Conservation (phyloP, 2,888 invertebrate genomes). For the Apotomis capreana region DNA sequence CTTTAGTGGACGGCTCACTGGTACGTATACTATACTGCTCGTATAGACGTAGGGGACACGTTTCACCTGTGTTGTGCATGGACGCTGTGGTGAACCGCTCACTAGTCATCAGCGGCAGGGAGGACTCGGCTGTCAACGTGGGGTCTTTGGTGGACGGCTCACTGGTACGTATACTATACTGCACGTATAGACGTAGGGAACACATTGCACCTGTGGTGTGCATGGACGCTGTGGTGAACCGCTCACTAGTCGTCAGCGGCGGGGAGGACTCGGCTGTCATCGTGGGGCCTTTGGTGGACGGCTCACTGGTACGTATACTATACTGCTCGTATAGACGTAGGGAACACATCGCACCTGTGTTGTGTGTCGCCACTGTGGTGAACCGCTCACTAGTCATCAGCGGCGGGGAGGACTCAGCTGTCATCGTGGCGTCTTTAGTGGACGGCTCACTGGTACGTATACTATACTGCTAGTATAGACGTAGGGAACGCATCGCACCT, state of each 20-base stretch:
- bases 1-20: slow-evolving; percentile 88
- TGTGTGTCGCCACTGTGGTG: slow-evolving; percentile 90
- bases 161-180: slow-evolving; percentile 75
- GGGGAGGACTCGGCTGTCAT: slow-evolving; percentile 93
- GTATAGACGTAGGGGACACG: slow-evolving; percentile 90
- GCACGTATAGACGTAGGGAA: too few relatives aligned
- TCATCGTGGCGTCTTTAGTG: slow-evolving; percentile 89
- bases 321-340: slow-evolving; percentile 60
- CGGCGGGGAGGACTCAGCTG: slow-evolving; percentile 93
- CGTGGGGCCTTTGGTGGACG: slow-evolving; percentile 87
- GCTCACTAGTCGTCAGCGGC: slow-evolving; percentile 66
- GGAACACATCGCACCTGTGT: slow-evolving; percentile 91
- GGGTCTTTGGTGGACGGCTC: slow-evolving; percentile 89
- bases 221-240: slow-evolving; percentile 81
- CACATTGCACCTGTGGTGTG: too few relatives aligned
- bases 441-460: slow-evolving; percentile 87
- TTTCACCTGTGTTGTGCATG: slow-evolving; percentile 91
- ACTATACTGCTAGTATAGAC: too few relatives aligned
- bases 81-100: slow-evolving; percentile 90
- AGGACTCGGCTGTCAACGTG: slow-evolving; percentile 92
- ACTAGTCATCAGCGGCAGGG: slow-evolving; percentile 91
- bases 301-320: slow-evolving; percentile 84
- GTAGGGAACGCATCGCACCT: too few relatives aligned
- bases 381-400: slow-evolving; percentile 89
- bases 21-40: too few relatives aligned